Base-by-base conservation (phyloP, 2,888 invertebrate genomes). In the Platycheirus albimanus region DNA sequence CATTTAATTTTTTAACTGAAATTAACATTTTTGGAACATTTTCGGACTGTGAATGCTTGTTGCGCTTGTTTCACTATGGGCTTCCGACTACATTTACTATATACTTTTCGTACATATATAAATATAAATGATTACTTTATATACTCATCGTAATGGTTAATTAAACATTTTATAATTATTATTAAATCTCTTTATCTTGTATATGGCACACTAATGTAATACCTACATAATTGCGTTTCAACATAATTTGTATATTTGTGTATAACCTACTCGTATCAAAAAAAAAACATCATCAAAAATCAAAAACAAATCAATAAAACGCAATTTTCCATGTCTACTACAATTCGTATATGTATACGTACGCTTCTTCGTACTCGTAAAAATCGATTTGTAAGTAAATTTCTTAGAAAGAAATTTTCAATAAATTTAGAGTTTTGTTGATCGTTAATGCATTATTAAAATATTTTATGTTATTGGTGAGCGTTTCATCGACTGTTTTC, bases 331-430 rank as follows among this genome's bases (percentile, higher is more conserved):
- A 83, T 61, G 61, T 83, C 83, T 74, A 52, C 83, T n/a, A n/a
- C n/a, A n/a, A n/a, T n/a, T n/a, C n/a, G n/a, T n/a, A n/a, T n/a
- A n/a, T n/a, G n/a, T n/a, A n/a, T n/a, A n/a, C n/a, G n/a, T n/a
- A n/a, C n/a, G n/a, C n/a, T n/a, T n/a, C n/a, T n/a, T n/a, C n/a
- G n/a, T n/a, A 78, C 83, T 83, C 74, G 78, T 83, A 51, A 78
- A 58, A 58, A 77, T 43, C 78, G 81, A 88, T 89, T 88, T 88
- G 88, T 88, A 88, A 88, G 88, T 88, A 88, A 88, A 85, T 85
- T 86, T 87, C 86, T 85, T 85, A 69, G 85, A 79, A 49, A 75
- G 61, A 76, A 70, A 52, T 69, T 5, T 56, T 74, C 49, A 58
- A 77, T 69, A 49, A 75, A 63, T 54, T n/a, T 84, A 79, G 72